phyloP scores from a whole-genome alignment of 2,113 vertebrate genomes.

The Pollimyrus isidori region DNA sequence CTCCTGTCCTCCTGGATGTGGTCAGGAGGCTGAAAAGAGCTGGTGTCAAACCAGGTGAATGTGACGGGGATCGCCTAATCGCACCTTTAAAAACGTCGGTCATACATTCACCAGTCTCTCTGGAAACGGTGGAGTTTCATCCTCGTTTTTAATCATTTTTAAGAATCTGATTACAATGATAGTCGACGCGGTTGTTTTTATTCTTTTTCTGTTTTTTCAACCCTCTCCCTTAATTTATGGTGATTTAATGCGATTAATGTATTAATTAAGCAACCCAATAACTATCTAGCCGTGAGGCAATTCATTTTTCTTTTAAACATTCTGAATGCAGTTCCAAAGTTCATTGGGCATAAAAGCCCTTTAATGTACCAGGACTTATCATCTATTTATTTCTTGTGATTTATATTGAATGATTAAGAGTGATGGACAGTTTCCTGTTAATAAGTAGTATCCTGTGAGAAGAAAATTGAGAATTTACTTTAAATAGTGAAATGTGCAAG shows the following conservation, averaged over 20 bases:
- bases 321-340: not conserved
- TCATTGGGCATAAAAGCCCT: not conserved
- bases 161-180: not conserved
- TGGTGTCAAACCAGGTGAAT: not conserved
- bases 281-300: not conserved
- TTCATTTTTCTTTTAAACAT: not conserved
- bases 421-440: not conserved
- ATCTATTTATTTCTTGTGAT: not conserved
- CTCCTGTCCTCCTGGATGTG: not conserved
- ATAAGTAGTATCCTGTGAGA: not conserved
- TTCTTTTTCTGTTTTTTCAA: not conserved
- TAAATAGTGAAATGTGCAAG: not conserved
- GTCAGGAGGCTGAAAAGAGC: not conserved
- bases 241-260: not conserved
- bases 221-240: not conserved
- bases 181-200: not conserved
- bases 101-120: not conserved
- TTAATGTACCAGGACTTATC: not conserved
- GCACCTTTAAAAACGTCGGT: not conserved
- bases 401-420: not conserved
- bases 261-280: not conserved
- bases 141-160: not conserved
- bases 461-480: not conserved
- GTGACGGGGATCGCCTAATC: not conserved
- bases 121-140: not conserved